Conservation (phyloP, 2,113 vertebrate genomes). For the Saccopteryx bilineata region DNA sequence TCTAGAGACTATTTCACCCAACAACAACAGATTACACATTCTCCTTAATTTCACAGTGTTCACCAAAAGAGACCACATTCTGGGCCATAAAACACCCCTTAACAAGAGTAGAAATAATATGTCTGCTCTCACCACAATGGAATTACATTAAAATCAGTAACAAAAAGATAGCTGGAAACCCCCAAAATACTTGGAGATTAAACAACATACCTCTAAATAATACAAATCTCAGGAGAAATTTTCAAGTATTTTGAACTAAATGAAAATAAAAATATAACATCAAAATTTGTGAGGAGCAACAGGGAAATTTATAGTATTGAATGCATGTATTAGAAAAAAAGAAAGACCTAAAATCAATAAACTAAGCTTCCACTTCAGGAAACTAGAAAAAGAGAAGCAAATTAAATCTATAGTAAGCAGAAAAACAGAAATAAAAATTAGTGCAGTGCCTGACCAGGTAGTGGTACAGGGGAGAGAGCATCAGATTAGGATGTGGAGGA, state of each 20-base stretch:
- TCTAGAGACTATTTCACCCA: not conserved
- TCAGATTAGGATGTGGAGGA: too few species aligned
- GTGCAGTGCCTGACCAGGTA: too few species aligned
- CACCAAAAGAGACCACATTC: not conserved
- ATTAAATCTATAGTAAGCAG: not conserved
- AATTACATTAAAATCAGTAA: not conserved
- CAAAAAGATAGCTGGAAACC: not conserved
- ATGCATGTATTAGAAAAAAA: not conserved
- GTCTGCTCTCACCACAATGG: not conserved
- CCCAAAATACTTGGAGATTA: not conserved
- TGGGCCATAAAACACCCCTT: not conserved
- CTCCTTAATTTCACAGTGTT: not conserved
- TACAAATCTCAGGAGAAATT: not conserved
- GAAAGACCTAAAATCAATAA: not conserved
- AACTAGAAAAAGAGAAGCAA: too few species aligned
- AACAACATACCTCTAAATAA: conserved; percentile 10
- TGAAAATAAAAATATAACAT: too few species aligned
- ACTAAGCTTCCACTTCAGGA: too few species aligned
- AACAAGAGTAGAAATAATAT: not conserved
- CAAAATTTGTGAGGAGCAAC: not conserved
- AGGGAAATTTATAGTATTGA: not conserved
- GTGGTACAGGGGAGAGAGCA: too few species aligned
- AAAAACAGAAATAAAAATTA: not conserved
- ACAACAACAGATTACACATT: not conserved
- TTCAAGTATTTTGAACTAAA: not conserved